Evolutionary conservation across 1,140 invertebrate species (phyloP).

Genomic region (Meteorus sp.): DNA sequence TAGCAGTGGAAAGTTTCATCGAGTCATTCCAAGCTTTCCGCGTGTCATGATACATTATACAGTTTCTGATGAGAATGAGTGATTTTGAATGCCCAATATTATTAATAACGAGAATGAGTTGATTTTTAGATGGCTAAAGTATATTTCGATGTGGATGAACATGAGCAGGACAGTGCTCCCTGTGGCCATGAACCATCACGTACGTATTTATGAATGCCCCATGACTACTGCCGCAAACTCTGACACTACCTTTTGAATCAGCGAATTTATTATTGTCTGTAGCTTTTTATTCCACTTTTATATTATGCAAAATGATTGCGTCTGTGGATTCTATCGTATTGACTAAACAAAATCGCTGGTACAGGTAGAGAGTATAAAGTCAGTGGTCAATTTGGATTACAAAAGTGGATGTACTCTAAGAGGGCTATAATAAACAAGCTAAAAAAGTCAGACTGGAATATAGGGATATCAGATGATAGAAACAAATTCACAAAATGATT

Average conservation of each 20-base stretch:
- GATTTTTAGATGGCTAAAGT: conserved; percentile 63
- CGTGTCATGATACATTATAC: conserved; percentile 24
- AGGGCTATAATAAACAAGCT: conserved; percentile 36
- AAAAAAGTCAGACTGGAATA: conserved; percentile 14
- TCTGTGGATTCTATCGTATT: neutral
- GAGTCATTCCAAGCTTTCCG: conserved; percentile 32
- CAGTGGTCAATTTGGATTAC: conserved; percentile 51
- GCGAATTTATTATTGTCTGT: conserved; percentile 26
- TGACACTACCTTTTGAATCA: conserved; percentile 36
- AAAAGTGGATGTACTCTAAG: conserved; percentile 43
- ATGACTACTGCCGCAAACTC: conserved; percentile 51
- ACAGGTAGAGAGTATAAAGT: conserved; percentile 45
- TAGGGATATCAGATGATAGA: conserved; percentile 25
- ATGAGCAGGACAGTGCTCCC: conserved; percentile 54
- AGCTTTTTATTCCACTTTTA: neutral
- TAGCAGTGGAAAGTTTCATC: conserved; percentile 29
- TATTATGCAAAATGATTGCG: neutral
- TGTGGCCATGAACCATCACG: conserved; percentile 48
- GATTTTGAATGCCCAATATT: conserved; percentile 57
- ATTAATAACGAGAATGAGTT: conserved; percentile 64
- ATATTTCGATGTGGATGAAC: conserved; percentile 54
- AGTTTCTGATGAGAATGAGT: conserved; percentile 48
- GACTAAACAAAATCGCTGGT: neutral
- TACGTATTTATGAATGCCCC: conserved; percentile 50
- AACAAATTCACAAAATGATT: no score